Conservation (phyloP, 2,888 invertebrate species). For the Diogma glabrata region DNA sequence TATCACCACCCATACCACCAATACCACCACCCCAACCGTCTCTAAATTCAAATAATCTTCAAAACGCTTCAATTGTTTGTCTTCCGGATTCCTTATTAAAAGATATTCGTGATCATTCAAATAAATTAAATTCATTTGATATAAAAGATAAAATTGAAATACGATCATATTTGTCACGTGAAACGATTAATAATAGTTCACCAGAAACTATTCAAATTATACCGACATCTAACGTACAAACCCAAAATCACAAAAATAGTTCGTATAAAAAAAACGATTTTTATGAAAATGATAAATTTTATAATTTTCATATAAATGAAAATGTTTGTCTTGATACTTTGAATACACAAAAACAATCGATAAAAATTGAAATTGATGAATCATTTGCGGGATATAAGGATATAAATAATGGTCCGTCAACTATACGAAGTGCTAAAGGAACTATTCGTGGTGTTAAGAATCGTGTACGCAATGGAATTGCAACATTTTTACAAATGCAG, state of each 20-base stretch:
- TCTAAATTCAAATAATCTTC: slow-evolving; percentile 33
- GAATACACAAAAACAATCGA: slow-evolving; percentile 16
- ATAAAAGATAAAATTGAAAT: slow-evolving; percentile 5
- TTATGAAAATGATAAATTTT: slow-evolving; percentile 68
- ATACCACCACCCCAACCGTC: slow-evolving; percentile 24
- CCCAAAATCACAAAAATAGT: too few species aligned
- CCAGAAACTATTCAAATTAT: too few species aligned
- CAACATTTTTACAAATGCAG: slow-evolving; percentile 83
- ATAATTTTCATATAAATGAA: slow-evolving; percentile 73
- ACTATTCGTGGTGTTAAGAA: slow-evolving; percentile 91
- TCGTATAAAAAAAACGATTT: too few species aligned
- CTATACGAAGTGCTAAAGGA: slow-evolving; percentile 83
- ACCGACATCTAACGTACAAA: too few species aligned
- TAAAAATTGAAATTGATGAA: slow-evolving; percentile 41
- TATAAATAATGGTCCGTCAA: slow-evolving; percentile 54
- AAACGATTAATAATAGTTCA: background rate
- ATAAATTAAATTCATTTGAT: slow-evolving; percentile 28
- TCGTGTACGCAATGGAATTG: slow-evolving; percentile 86
- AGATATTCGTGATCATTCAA: slow-evolving; percentile 56
- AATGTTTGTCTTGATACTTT: slow-evolving; percentile 37
- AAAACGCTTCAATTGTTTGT: slow-evolving; percentile 37
- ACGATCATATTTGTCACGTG: background rate
- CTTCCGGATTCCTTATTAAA: slow-evolving; percentile 54
- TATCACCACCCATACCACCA: slow-evolving; percentile 27
- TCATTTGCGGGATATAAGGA: slow-evolving; percentile 73